phyloP scores from a whole-genome alignment of 2,113 vertebrate genomes.

The Stegastes partitus region DNA sequence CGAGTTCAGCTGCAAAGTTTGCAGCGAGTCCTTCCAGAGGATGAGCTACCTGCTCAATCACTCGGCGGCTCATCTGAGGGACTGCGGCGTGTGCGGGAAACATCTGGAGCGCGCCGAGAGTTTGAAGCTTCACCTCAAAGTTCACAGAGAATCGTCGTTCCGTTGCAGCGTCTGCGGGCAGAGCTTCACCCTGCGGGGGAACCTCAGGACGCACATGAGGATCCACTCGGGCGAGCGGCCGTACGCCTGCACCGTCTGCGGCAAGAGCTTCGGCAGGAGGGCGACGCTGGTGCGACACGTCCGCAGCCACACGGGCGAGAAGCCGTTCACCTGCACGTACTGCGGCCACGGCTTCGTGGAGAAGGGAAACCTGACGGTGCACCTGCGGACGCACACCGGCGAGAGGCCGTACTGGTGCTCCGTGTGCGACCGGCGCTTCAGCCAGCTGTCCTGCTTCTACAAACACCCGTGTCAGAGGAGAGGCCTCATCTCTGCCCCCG shows the following conservation, averaged over 20 bases:
- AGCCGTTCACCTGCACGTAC: slow-evolving; percentile 42
- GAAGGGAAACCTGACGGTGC: slow-evolving; percentile 60
- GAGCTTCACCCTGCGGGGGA: slow-evolving; percentile 46
- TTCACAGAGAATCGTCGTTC: slow-evolving; percentile 22
- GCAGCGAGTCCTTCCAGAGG: slow-evolving; percentile 38
- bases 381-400: slow-evolving; percentile 55
- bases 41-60: slow-evolving; percentile 12
- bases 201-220: slow-evolving; percentile 54
- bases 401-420: slow-evolving; percentile 55
- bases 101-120: background rate
- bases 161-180: slow-evolving; percentile 48
- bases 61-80: background rate
- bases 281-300: slow-evolving; percentile 50
- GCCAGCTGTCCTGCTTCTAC: slow-evolving; percentile 47
- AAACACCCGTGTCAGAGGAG: slow-evolving; percentile 50
- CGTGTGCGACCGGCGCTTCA: slow-evolving; percentile 41
- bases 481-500: background rate
- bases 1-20: slow-evolving; percentile 25
- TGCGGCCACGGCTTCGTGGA: slow-evolving; percentile 56
- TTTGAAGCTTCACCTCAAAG: slow-evolving; percentile 25
- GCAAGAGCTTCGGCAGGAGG: slow-evolving; percentile 43
- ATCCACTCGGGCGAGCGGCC: slow-evolving; percentile 61
- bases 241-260: slow-evolving; percentile 45
- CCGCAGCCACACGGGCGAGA: slow-evolving; percentile 60
- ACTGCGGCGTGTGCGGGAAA: slow-evolving; percentile 42